Evolutionary conservation across 2,113 vertebrate genomes (phyloP), one percentile per base, ranked within the genome.

Genomic region (Circaetus gallicus): DNA sequence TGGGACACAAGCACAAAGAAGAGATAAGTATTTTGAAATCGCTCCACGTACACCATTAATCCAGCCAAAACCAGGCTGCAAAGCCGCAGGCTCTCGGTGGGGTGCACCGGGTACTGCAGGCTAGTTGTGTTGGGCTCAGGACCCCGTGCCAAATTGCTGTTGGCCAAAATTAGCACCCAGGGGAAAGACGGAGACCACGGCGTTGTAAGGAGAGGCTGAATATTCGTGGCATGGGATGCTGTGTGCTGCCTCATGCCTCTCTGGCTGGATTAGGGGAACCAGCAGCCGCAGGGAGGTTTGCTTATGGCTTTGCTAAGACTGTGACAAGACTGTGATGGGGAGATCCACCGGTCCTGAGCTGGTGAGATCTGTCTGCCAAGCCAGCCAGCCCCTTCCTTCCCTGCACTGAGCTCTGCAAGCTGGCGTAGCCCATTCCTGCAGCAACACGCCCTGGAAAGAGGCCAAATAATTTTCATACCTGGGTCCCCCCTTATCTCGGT

Each of bases 391-490:
- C 50, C 42, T 40, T 12, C 84, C 85, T 69, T 79, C 78, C 50
- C 52, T 4, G 3, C 3, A 1, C 50, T 7, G 29, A 62, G 62
- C 78, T 70, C 45, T 6, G 36, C 1, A 16, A 73, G 66, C 82
- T 3, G 0, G 36, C 9, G 0, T 25, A 42, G 77, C 56, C 95
- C 49, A 4, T 83, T 97, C 96, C 92, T 98, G 97, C 91, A 95
- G 90, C 94, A 67, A 88, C 97, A 97, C 0, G 95, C 88, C 88
- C 86, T 95, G 97, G 96, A 80, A 26, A n/a, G 81, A 59, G 40
- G 95, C 97, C 97, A 95, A 93, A 95, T 86, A 85, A 96, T 97
- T 96, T 91, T 94, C 89, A 56, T 96, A 96, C 88, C 93, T 97
- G 86, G 66, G 58, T 96, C 22, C 50, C 20, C 42, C 38, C 72